These are phyloP conservation scores for Sciurus niger DNA, from an alignment of 2,113 vertebrate species.

Conservation along the genomic window DNA sequence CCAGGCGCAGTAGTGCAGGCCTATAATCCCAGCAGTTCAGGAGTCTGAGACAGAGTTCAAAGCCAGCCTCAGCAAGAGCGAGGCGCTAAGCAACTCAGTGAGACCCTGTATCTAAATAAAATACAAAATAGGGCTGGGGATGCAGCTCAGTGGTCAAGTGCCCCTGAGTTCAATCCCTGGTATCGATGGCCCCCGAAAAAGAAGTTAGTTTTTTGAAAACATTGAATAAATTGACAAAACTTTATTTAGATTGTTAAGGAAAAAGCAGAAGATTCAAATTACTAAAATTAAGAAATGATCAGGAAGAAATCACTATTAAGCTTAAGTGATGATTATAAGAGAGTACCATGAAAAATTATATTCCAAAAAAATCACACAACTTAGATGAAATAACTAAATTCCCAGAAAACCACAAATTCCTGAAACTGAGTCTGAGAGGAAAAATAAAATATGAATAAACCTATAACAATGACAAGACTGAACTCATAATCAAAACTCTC, in stretches of 20 bases:
- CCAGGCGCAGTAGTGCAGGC: too few relatives aligned
- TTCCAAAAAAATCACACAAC: background rate
- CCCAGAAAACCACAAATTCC: background rate
- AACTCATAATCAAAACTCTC: background rate
- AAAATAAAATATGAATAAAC: background rate
- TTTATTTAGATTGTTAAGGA: background rate
- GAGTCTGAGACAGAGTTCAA: too few relatives aligned
- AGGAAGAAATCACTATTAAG: background rate
- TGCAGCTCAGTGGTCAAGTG: too few relatives aligned
- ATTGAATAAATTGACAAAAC: background rate
- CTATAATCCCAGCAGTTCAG: too few relatives aligned
- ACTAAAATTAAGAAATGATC: background rate
- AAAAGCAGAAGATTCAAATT: background rate
- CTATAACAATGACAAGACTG: background rate
- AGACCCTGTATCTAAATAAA: too few relatives aligned
- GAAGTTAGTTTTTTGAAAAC: background rate
- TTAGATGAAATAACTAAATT: background rate
- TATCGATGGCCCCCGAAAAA: background rate
- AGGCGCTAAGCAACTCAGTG: too few relatives aligned
- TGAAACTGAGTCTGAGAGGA: background rate
- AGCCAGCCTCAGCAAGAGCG: too few relatives aligned
- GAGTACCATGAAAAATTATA: background rate
- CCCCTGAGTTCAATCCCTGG: too few relatives aligned
- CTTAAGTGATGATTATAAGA: background rate
- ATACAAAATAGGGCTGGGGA: too few relatives aligned